Base-by-base conservation (phyloP, 1,140 invertebrate species). In the Coptotermes formosanus region DNA sequence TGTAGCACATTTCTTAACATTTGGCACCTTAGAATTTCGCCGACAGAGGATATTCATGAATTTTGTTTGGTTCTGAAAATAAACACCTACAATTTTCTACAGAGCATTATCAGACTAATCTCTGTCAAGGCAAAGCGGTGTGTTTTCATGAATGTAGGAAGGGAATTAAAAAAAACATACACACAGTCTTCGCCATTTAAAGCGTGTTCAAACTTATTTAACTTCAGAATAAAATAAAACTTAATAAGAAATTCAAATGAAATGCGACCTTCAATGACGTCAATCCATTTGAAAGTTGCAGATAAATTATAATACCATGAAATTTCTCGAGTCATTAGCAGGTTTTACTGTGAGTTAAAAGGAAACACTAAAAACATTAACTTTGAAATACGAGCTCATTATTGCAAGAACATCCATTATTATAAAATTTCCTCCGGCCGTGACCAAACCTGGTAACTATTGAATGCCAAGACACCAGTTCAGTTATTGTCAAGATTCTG, bases 251-350 rank as follows among this genome's bases (percentile, higher is more conserved):
- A 23, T 23, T 1, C 4, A 64, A 64, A 7, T 64, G 19, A 75
- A 75, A 6, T 30, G 64, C n/a, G 64, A 75, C 64, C 14, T 75
- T 11, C 64, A 75, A 75, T 75, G 64, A 30, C 25, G 25, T 30
- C 64, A 30, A 30, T 30, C 6, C 64, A 75, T 30, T 75, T 75
- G 4, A 30, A 75, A 75, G 6, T 75, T 30, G 25, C 64, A 75
- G 64, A 30, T 55, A 55, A 55, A 55, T 55, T 55, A 55, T 55
- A 55, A 55, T 55, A 75, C 64, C 64, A 30, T 75, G 64, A 75
- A 75, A 75, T 75, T n/a, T 75, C 30, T 75, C n/a, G 25, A 75
- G 25, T 75, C 64, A 75, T 75, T 75, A 75, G 64, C 64, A 75
- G 25, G 52, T 75, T 75, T 75, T 75, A 30, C 9, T 75, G n/a